phyloP scores from a whole-genome alignment of 2,113 vertebrate genomes.

The Mirza zaza region DNA sequence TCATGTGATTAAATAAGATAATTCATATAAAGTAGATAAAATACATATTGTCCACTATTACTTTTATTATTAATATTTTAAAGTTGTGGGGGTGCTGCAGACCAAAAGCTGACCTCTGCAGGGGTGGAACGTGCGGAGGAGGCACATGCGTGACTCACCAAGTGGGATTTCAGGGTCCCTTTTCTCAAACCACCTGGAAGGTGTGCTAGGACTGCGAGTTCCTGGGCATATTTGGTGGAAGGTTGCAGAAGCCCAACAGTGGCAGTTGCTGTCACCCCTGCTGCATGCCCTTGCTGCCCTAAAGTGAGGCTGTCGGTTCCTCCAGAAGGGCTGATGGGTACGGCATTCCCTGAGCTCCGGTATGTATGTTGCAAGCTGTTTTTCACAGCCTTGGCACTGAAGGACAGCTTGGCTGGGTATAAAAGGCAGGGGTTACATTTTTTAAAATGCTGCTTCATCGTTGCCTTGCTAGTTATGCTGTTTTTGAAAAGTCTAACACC shows the following conservation, averaged over 20 bases:
- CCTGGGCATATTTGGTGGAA: too few species aligned
- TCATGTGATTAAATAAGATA: background rate
- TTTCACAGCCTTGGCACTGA: background rate
- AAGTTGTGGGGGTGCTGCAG: background rate
- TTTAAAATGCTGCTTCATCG: background rate
- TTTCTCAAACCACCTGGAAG: too few species aligned
- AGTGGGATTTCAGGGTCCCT: too few species aligned
- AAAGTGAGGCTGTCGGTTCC: background rate
- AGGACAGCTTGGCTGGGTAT: background rate
- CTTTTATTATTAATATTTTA: background rate
- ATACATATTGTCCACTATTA: background rate
- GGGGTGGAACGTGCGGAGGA: too few species aligned
- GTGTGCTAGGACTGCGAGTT: background rate
- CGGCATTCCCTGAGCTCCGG: too few species aligned
- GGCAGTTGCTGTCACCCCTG: background rate
- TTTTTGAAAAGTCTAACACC: background rate
- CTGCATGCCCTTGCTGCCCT: background rate
- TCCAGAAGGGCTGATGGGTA: background rate
- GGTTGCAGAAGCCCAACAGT: background rate
- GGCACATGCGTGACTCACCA: rapidly evolving
- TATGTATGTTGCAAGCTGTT: background rate
- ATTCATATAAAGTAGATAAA: background rate
- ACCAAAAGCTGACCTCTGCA: background rate
- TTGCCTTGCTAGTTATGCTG: background rate
- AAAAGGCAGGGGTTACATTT: background rate